Conservation (phyloP, 2,113 vertebrate genomes). For the Siniperca knerii region DNA sequence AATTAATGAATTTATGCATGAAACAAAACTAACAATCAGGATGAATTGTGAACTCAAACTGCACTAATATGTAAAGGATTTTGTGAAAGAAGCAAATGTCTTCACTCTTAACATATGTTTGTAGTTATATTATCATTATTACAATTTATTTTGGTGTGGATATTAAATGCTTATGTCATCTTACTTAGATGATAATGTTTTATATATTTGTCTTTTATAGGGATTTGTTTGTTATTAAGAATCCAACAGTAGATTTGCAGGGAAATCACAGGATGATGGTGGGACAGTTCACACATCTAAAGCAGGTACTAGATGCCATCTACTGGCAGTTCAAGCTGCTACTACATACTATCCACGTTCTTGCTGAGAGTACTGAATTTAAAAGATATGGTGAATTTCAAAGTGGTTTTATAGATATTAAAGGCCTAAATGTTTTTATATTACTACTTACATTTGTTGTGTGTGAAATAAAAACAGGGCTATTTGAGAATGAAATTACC, state of each 20-base stretch:
- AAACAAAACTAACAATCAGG: neutral
- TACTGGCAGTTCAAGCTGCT: slow-evolving; percentile 65
- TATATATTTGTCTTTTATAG: slow-evolving; percentile 14
- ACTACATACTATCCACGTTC: neutral
- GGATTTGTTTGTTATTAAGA: slow-evolving; percentile 21
- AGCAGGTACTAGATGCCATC: slow-evolving; percentile 82
- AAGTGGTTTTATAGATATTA: neutral
- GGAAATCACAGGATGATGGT: slow-evolving; percentile 6
- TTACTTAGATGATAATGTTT: neutral
- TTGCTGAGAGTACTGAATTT: neutral
- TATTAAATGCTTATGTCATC: neutral
- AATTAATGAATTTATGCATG: neutral
- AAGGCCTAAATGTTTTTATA: neutral
- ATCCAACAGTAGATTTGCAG: slow-evolving; percentile 25
- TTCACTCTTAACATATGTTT: neutral
- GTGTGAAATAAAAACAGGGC: neutral
- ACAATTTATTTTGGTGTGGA: slow-evolving; percentile 7
- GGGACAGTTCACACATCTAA: slow-evolving; percentile 29
- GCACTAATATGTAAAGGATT: neutral
- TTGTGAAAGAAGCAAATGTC: neutral
- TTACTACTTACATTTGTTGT: neutral
- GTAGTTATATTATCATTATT: slow-evolving; percentile 1
- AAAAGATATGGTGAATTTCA: neutral
- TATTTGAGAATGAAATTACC: neutral
- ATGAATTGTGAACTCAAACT: neutral